Evolutionary conservation across 1,140 invertebrate species (phyloP).

Genomic region (Pachyrhynchus sulphureomaculatus): DNA sequence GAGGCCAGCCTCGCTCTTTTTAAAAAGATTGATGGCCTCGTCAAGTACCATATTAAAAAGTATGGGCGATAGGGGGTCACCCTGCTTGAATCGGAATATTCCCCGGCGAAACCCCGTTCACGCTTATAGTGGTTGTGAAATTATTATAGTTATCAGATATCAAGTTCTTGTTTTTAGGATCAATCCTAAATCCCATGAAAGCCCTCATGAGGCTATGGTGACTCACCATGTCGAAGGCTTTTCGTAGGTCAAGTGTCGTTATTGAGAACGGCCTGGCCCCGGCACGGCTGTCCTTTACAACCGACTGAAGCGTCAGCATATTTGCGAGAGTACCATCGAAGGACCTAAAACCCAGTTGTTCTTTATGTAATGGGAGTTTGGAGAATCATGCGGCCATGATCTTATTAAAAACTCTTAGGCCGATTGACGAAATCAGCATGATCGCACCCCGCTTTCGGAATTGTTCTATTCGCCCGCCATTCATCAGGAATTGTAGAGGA

Average conservation of each 20-base stretch:
- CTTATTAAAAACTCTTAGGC: too few species aligned
- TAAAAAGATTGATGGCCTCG: constrained; percentile 8
- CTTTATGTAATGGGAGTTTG: not conserved
- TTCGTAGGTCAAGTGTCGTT: constrained; percentile 45
- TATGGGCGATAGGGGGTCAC: constrained; percentile 54
- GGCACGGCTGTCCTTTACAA: constrained; percentile 6
- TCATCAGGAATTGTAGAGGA: too few species aligned
- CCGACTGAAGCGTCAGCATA: constrained; percentile 7
- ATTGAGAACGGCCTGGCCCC: constrained; percentile 23
- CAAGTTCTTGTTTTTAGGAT: constrained; percentile 15
- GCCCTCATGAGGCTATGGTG: constrained; percentile 42
- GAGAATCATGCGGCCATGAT: too few species aligned
- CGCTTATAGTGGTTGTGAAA: constrained; percentile 34
- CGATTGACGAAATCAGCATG: too few species aligned
- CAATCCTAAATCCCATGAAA: constrained; percentile 20
- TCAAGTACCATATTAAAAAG: constrained; percentile 56
- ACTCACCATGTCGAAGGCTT: constrained; percentile 50
- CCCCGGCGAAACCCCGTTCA: constrained; percentile 17
- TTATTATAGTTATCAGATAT: constrained; percentile 35
- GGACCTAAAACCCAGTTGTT: constrained; percentile 27
- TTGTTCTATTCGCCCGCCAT: too few species aligned
- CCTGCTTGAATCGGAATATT: constrained; percentile 52
- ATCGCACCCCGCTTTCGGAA: too few species aligned
- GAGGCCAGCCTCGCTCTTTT: too few species aligned
- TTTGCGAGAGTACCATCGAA: constrained; percentile 33